These are phyloP conservation scores for Zosterops borbonicus DNA, from an alignment of 2,113 vertebrate species.

Conservation along the genomic window DNA sequence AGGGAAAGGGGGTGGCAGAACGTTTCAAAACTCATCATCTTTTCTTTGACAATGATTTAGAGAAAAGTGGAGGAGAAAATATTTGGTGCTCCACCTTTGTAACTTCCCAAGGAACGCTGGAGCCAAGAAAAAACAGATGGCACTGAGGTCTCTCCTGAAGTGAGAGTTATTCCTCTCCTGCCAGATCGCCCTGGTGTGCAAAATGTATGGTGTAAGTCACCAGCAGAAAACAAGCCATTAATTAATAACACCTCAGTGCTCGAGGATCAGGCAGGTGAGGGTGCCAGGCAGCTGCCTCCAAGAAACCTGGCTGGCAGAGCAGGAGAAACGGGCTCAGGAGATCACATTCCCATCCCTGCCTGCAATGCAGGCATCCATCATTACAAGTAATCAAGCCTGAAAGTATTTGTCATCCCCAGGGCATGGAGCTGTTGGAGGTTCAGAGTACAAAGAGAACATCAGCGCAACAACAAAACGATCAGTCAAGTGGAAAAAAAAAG, in stretches of 20 bases:
- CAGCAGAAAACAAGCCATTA: constrained; percentile 41
- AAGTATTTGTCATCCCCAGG: constrained; percentile 48
- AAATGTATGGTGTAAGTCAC: constrained; percentile 15
- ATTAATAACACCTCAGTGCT: constrained; percentile 23
- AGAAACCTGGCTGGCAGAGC: background rate
- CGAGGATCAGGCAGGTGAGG: background rate
- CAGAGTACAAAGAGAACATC: constrained; percentile 51
- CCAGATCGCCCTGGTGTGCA: background rate
- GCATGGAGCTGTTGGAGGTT: constrained; percentile 26
- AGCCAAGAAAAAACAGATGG: constrained; percentile 53
- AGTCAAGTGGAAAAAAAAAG: background rate
- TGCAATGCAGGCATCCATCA: background rate
- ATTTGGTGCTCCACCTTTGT: constrained; percentile 27
- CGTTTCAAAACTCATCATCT: constrained; percentile 21
- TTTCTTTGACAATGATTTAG: constrained; percentile 23
- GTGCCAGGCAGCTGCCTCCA: background rate
- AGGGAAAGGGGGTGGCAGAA: background rate
- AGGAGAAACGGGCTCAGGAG: background rate
- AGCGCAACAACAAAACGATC: constrained; percentile 5
- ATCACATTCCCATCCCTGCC: background rate
- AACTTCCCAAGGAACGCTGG: background rate
- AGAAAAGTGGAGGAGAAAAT: constrained; percentile 33
- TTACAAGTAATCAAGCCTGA: constrained; percentile 27
- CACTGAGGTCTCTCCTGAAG: background rate
- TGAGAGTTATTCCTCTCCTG: background rate